These are phyloP conservation scores for Parotocinclus haroldoi DNA, from an alignment of 2,797 vertebrate species.

Conservation along the genomic window DNA sequence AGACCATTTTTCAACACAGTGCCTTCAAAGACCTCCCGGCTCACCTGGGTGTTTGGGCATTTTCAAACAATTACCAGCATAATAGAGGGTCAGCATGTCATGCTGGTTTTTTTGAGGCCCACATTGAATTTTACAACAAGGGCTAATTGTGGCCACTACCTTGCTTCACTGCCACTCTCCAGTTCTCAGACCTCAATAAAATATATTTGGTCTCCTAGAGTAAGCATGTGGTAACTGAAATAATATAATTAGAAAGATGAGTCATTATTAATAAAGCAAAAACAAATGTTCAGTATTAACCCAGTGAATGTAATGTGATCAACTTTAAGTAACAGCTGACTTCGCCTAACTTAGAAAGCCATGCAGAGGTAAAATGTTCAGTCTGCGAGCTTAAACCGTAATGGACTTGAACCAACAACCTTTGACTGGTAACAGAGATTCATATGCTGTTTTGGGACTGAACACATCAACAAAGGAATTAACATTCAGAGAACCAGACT, in stretches of 20 bases:
- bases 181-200: slow-evolving; percentile 10
- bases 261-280: neutral
- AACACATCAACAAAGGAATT: no score
- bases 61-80: slow-evolving; percentile 37
- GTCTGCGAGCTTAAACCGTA: no score
- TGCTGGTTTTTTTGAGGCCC: slow-evolving; percentile 13
- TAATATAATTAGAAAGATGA: slow-evolving; percentile 7
- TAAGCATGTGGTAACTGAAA: neutral
- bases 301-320: no score
- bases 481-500: no score
- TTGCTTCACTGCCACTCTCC: slow-evolving; percentile 20
- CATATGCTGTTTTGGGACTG: no score
- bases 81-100: slow-evolving; percentile 34
- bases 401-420: no score
- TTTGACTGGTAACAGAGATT: no score
- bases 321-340: no score
- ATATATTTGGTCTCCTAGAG: neutral
- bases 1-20: slow-evolving; percentile 53
- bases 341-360: no score
- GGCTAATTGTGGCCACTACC: slow-evolving; percentile 20
- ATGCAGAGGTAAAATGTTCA: no score
- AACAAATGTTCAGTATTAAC: no score
- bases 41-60: slow-evolving; percentile 58
- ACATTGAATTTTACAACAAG: slow-evolving; percentile 25
- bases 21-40: slow-evolving; percentile 42